Evolutionary conservation across 2,888 invertebrate species (phyloP), one percentile per base, ranked within the genome.

Genomic region (Plusia festucae): DNA sequence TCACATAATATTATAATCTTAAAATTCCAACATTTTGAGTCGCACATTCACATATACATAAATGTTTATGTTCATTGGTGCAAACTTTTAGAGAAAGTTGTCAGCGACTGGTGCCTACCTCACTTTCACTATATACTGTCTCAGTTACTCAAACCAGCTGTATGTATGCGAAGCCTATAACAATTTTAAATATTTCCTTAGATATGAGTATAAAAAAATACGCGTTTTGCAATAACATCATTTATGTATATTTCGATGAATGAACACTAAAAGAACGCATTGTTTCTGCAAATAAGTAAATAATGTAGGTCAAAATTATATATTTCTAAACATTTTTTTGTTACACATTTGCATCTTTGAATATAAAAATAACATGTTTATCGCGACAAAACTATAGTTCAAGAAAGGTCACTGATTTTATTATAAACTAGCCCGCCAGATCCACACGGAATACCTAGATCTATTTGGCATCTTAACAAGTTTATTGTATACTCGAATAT

Each of bases 61-160:
- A n/a, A 56, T 44, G 40, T 34, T 27, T 53, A 54, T 58, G 73
- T 60, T 64, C 68, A 59, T 62, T 54, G 62, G 70, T 60, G 52
- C 62, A 65, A 54, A 75, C 73, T 77, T 68, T 72, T 68, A 79
- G 82, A 76, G 83, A 84, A 84, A 83, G 82, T 81, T 54, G 79
- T 68, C 70, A 60, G 70, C 70, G 68, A 74, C 70, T 65, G 70
- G 70, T 79, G 78, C 67, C 73, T 76, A 76, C 76, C 70, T 64
- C 63, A 76, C 83, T 85, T 84, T 84, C 84, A 78, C 84, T 79
- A 61, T 66, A 72, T 64, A 70, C 73, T 58, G 64, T 73, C 72
- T 77, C 57, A 61, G 64, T 68, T 63, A 70, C 65, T 65, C 65
- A 51, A 61, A 70, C 64, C 62, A 57, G 65, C 63, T 63, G 18